Evolutionary conservation across 2,797 vertebrate species (phyloP).

Genomic region (Thamnophis elegans): DNA sequence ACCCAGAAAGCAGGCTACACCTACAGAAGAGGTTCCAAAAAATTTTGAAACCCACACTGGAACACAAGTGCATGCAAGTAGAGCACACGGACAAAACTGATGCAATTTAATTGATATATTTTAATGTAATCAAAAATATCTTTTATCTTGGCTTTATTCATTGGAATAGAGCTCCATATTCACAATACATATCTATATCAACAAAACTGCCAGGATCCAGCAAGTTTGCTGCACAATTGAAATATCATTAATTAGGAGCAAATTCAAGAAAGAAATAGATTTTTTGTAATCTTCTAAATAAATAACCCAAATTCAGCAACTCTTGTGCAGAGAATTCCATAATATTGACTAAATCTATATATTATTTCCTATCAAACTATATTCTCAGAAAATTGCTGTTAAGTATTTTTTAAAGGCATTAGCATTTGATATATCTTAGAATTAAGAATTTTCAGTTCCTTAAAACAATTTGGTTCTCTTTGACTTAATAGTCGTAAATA

Average conservation of each 20-base stretch:
- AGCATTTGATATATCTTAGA: not conserved
- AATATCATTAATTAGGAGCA: not conserved
- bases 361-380: not conserved
- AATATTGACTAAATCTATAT: not conserved
- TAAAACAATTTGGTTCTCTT: constrained; percentile 35
- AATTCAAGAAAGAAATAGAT: not conserved
- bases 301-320: not conserved
- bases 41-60: too few relatives aligned
- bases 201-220: not conserved
- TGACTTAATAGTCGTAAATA: constrained; percentile 34
- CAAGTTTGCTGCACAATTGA: not conserved
- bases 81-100: not conserved
- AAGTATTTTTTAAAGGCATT: not conserved
- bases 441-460: constrained; percentile 31
- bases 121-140: not conserved
- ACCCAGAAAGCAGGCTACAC: too few relatives aligned
- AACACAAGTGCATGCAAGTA: not conserved
- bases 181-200: not conserved
- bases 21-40: too few relatives aligned
- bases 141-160: not conserved
- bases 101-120: not conserved
- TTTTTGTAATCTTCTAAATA: not conserved
- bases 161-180: too few relatives aligned
- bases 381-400: not conserved
- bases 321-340: not conserved